These are phyloP conservation scores for Tachypleus tridentatus DNA, from an alignment of 1,140 invertebrate species.

Conservation along the genomic window DNA sequence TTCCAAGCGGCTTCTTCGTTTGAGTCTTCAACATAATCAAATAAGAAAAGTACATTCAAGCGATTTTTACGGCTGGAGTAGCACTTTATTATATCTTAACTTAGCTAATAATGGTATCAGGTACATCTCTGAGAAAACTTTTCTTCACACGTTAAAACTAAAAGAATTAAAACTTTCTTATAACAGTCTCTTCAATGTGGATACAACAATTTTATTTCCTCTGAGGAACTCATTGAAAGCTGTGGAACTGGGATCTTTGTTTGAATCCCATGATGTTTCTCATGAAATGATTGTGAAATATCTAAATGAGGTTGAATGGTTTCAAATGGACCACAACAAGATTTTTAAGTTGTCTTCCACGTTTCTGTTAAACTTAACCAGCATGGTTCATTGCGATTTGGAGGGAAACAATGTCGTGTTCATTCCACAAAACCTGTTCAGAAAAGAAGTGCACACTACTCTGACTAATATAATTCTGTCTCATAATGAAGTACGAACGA, in stretches of 20 bases:
- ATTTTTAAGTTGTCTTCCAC: slow-evolving; percentile 52
- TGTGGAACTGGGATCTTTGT: slow-evolving; percentile 53
- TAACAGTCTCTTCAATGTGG: slow-evolving; percentile 64
- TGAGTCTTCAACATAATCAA: slow-evolving; percentile 76
- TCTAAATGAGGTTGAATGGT: slow-evolving; percentile 55
- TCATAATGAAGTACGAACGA: slow-evolving; percentile 51
- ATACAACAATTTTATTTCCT: slow-evolving; percentile 60
- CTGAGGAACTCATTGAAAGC: slow-evolving; percentile 49
- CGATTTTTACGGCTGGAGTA: slow-evolving; percentile 65
- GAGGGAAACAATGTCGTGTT: slow-evolving; percentile 64
- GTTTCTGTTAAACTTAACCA: slow-evolving; percentile 51
- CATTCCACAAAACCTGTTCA: slow-evolving; percentile 46
- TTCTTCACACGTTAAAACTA: slow-evolving; percentile 52
- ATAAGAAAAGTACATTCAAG: slow-evolving; percentile 57
- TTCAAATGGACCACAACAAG: slow-evolving; percentile 79
- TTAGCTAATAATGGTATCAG: slow-evolving; percentile 72
- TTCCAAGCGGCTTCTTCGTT: slow-evolving; percentile 56
- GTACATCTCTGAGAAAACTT: slow-evolving; percentile 55
- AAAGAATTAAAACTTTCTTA: slow-evolving; percentile 78
- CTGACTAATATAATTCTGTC: slow-evolving; percentile 61
- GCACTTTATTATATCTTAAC: slow-evolving; percentile 63
- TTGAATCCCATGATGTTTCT: slow-evolving; percentile 49
- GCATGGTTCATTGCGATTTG: slow-evolving; percentile 67
- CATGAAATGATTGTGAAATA: slow-evolving; percentile 49
- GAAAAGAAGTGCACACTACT: slow-evolving; percentile 52